Evolutionary conservation across 2,888 invertebrate species (phyloP).

Genomic region (Halictus quadricinctus): DNA sequence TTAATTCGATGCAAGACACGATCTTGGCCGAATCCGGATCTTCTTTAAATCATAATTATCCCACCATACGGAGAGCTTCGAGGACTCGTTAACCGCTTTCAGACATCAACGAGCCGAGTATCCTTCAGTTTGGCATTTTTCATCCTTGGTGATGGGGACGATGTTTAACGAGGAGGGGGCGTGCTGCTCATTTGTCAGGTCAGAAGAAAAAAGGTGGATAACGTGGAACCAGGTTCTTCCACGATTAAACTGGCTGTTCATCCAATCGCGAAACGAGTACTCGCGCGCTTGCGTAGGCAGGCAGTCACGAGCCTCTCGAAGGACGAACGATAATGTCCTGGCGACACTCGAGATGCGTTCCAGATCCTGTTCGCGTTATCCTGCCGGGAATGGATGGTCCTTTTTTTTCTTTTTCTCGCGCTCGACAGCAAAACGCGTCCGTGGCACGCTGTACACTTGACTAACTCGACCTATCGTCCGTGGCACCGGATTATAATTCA

Average conservation of each 20-base stretch:
- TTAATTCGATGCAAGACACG: neutral
- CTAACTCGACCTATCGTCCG: constrained; percentile 29
- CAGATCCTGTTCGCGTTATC: constrained; percentile 67
- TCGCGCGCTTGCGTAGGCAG: constrained; percentile 52
- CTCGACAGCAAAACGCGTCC: constrained; percentile 52
- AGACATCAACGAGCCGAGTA: constrained; percentile 17
- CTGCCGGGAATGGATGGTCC: constrained; percentile 49
- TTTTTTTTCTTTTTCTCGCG: constrained; percentile 17
- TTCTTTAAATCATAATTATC: constrained; percentile 1
- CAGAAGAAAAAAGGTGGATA: constrained; percentile 28
- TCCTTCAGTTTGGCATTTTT: constrained; percentile 39
- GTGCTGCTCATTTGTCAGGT: constrained; percentile 54
- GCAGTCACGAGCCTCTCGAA: constrained; percentile 55
- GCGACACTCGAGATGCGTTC: constrained; percentile 66
- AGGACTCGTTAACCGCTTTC: constrained; percentile 22
- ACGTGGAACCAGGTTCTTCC: constrained; percentile 54
- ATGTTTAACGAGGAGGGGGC: constrained; percentile 62
- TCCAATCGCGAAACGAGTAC: constrained; percentile 46
- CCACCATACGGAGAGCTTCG: neutral
- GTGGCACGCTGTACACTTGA: constrained; percentile 19
- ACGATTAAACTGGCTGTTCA: constrained; percentile 61
- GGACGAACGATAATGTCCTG: constrained; percentile 74
- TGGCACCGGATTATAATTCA: constrained; percentile 47
- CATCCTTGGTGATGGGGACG: constrained; percentile 34
- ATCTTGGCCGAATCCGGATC: neutral